Percentiles rank a stretch among this genome's conserved stretches.
Conservation (phyloP, 2,797 vertebrate species). For the Sylvilagus floridanus region DNA sequence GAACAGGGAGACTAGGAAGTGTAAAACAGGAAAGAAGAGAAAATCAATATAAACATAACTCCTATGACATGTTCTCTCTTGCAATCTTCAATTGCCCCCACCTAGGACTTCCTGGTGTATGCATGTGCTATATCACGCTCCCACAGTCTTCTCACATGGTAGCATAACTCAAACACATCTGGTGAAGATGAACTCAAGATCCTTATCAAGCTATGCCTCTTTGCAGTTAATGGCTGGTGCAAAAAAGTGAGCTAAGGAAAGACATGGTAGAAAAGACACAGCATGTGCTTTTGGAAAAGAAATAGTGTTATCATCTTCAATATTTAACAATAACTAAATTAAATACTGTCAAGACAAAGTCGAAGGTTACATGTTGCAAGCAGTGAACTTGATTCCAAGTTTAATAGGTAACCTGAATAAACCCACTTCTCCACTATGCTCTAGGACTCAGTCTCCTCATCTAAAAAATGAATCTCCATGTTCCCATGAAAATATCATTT, state of each 20-base stretch:
- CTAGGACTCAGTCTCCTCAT: not conserved
- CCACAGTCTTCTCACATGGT: not conserved
- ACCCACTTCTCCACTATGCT: not conserved
- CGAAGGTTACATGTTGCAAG: too few relatives aligned
- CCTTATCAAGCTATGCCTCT: not conserved
- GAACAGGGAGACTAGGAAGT: too few relatives aligned
- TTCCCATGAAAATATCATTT: not conserved
- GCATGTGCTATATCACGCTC: not conserved
- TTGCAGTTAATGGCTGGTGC: not conserved
- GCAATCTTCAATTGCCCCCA: not conserved
- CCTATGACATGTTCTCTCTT: not conserved
- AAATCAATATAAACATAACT: not conserved
- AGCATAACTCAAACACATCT: not conserved
- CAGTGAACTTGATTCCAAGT: too few relatives aligned
- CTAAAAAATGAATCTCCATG: not conserved
- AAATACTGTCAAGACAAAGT: not conserved
- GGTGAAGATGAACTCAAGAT: not conserved
- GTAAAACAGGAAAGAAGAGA: not conserved
- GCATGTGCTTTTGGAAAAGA: not conserved
- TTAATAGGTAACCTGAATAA: too few relatives aligned
- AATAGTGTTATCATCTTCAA: not conserved
- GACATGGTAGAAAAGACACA: too few relatives aligned
- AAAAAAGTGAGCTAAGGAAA: not conserved
- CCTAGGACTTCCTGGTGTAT: not conserved
- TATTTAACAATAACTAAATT: not conserved